Percentiles rank a stretch among this genome's conserved stretches.
Evolutionary conservation across 1,140 invertebrate species (phyloP).

Genomic region (Apolygus lucorum): DNA sequence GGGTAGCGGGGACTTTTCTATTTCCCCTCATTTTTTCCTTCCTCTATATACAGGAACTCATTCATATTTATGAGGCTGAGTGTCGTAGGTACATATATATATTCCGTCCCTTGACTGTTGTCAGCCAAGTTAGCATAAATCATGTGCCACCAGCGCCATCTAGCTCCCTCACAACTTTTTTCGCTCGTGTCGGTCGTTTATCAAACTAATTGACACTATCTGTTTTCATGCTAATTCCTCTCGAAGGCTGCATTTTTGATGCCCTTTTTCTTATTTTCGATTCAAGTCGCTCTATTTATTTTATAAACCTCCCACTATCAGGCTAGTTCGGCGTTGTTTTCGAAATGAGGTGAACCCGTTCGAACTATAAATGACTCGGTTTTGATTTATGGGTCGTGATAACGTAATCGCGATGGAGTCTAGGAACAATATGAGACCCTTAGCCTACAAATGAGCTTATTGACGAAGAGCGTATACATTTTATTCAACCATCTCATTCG

Average conservation of each 20-base stretch:
- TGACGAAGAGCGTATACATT: no score
- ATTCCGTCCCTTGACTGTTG: neutral
- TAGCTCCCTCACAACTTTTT: neutral
- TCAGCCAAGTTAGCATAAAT: conserved; percentile 11
- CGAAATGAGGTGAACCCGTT: no score
- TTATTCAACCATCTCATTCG: no score
- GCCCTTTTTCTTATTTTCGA: neutral
- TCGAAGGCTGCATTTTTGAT: neutral
- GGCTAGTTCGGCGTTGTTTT: no score
- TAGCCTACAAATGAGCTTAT: no score
- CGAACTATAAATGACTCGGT: no score
- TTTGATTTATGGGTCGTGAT: no score
- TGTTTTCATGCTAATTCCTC: neutral
- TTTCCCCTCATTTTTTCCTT: neutral
- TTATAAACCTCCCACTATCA: no score
- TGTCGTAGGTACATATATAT: neutral
- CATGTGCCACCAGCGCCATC: neutral
- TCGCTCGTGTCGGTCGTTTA: conserved; percentile 1
- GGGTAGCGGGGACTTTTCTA: neutral
- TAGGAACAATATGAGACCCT: no score
- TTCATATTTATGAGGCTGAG: conserved; percentile 10
- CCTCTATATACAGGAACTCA: neutral
- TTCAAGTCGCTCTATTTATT: no score
- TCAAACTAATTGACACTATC: conserved; percentile 11
- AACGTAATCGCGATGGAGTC: no score